These are phyloP conservation scores for Centropus unirufus DNA, from an alignment of 2,113 vertebrate species.

Conservation along the genomic window DNA sequence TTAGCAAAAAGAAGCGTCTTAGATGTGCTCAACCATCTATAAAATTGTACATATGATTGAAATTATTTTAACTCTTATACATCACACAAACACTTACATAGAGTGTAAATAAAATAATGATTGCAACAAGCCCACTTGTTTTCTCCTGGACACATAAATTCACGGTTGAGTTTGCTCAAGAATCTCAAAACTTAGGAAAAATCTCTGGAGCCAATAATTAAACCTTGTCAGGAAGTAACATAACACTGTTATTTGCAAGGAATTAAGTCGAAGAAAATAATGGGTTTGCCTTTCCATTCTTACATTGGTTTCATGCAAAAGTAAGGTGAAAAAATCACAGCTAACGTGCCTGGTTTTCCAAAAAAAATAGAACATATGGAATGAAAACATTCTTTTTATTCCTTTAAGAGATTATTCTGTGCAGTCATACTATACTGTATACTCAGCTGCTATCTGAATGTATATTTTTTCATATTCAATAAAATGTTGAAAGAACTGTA, in stretches of 20 bases:
- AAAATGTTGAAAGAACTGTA: slow-evolving; percentile 20
- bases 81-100: background rate
- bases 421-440: background rate
- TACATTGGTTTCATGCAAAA: background rate
- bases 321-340: slow-evolving; percentile 1
- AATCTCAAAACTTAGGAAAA: background rate
- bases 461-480: slow-evolving; percentile 13
- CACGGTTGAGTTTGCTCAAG: background rate
- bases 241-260: slow-evolving; percentile 30
- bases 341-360: background rate
- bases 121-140: background rate
- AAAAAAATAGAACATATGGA: slow-evolving; percentile 1
- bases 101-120: background rate
- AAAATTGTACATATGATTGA: background rate
- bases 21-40: background rate
- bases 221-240: slow-evolving; percentile 1
- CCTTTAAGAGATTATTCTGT: background rate
- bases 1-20: background rate
- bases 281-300: slow-evolving; percentile 25
- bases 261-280: slow-evolving; percentile 42
- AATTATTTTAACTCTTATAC: background rate
- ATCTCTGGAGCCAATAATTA: background rate
- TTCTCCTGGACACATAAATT: background rate
- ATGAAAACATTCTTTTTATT: background rate
- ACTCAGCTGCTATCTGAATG: slow-evolving; percentile 27